Percentiles rank a stretch among this genome's conserved stretches.
phyloP scores from a whole-genome alignment of 2,888 invertebrate species.

The Drosophila hamatofila region DNA sequence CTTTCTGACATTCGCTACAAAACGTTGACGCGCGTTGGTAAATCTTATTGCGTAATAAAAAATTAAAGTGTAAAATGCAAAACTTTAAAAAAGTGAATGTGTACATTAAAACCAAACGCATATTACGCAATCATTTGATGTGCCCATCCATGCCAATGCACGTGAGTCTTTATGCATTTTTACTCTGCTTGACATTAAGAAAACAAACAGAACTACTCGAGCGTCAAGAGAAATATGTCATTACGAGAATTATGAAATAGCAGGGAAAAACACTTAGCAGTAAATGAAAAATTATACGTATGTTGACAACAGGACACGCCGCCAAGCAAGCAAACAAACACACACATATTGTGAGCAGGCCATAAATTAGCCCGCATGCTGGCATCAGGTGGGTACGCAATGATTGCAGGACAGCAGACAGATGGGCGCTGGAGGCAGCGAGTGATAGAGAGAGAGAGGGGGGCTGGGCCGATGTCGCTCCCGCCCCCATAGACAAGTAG shows the following conservation, averaged over 20 bases:
- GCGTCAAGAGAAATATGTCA: constrained; percentile 69
- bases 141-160: background rate
- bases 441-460: too few species aligned
- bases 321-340: constrained; percentile 19
- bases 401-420: constrained; percentile 38
- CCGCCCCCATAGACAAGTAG: constrained; percentile 19
- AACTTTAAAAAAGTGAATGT: background rate
- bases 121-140: background rate
- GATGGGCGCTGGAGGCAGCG: constrained; percentile 19
- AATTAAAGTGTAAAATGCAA: background rate
- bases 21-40: background rate
- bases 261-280: constrained; percentile 66
- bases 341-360: constrained; percentile 60
- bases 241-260: constrained; percentile 72
- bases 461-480: background rate
- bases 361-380: constrained; percentile 79
- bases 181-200: constrained; percentile 39
- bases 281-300: constrained; percentile 72
- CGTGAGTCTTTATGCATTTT: background rate
- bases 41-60: background rate
- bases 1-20: background rate
- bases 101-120: background rate
- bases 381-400: constrained; percentile 54
- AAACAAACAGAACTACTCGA: constrained; percentile 68
- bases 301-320: constrained; percentile 54